phyloP scores from a whole-genome alignment of 2,888 invertebrate genomes.

The Chloromyia formosa region DNA sequence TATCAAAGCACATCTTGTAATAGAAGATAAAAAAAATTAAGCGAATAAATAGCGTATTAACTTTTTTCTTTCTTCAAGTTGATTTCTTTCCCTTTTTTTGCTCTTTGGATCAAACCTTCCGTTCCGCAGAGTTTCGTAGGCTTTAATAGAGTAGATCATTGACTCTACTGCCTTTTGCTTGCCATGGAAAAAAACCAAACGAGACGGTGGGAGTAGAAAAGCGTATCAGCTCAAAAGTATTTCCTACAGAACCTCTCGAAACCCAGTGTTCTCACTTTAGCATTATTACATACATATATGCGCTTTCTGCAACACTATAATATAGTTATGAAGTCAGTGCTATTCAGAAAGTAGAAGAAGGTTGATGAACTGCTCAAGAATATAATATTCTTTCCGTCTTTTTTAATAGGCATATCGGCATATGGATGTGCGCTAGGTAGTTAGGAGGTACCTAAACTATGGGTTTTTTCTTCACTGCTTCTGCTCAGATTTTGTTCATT shows the following conservation, averaged over 20 bases:
- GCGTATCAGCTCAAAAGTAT: no score
- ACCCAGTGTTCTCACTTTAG: no score
- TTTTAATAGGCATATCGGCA: background rate
- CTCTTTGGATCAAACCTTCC: background rate
- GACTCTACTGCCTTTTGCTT: background rate
- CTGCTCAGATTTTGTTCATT: no score
- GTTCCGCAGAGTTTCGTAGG: background rate
- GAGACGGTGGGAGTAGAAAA: no score
- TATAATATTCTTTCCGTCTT: slow-evolving; percentile 22
- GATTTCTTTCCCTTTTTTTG: background rate
- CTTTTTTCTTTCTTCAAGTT: slow-evolving; percentile 2
- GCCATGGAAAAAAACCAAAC: no score
- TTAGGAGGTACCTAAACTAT: background rate
- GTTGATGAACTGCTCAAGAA: slow-evolving; percentile 38
- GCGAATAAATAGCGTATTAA: slow-evolving; percentile 17
- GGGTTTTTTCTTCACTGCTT: background rate
- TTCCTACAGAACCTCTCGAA: no score
- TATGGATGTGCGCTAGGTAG: no score
- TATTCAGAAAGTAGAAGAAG: slow-evolving; percentile 14
- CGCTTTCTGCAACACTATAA: background rate
- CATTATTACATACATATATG: no score
- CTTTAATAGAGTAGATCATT: background rate
- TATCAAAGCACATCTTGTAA: no score
- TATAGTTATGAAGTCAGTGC: background rate
- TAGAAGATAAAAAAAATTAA: background rate